A percentile compares a stretch with the other conserved stretches of the same genome.
Evolutionary conservation across 2,888 invertebrate species (phyloP).

Genomic region (Lasioglossum oenotherae): DNA sequence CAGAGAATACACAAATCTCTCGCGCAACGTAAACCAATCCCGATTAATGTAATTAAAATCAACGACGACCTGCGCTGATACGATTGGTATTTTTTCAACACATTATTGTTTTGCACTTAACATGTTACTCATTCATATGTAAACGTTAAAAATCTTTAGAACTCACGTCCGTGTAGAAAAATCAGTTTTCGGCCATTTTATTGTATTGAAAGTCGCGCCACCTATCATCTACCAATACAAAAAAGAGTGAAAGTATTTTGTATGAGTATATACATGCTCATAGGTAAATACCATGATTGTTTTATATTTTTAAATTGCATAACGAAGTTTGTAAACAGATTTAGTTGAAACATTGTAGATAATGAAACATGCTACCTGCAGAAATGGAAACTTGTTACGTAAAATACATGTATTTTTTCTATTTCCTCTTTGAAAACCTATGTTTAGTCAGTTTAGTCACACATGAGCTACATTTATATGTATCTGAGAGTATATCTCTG

Average conservation of each 20-base stretch:
- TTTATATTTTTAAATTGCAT: neutral
- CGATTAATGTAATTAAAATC: constrained; percentile 23
- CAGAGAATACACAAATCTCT: constrained; percentile 31
- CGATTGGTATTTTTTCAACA: constrained; percentile 27
- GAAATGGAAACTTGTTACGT: neutral
- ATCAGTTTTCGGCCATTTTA: constrained; percentile 75
- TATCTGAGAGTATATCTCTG: neutral
- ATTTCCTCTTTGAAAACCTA: neutral
- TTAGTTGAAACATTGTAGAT: neutral
- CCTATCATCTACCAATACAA: constrained; percentile 53
- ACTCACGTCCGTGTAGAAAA: constrained; percentile 64
- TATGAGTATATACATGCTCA: neutral
- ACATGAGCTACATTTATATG: neutral
- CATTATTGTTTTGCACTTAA: constrained; percentile 24
- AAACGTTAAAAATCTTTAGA: constrained; percentile 47
- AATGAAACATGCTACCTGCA: neutral
- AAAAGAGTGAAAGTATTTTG: constrained; percentile 17
- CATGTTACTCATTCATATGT: constrained; percentile 4
- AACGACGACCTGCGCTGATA: constrained; percentile 24
- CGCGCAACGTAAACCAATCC: constrained; percentile 6
- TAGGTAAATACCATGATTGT: neutral
- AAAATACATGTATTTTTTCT: constrained; percentile 30
- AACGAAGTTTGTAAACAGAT: neutral
- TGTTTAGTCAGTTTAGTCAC: neutral
- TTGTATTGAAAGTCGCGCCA: constrained; percentile 67